A percentile compares a stretch with the other conserved stretches of the same genome.
Conservation (phyloP, 2,113 vertebrate species). For the Ptilonorhynchus violaceus region DNA sequence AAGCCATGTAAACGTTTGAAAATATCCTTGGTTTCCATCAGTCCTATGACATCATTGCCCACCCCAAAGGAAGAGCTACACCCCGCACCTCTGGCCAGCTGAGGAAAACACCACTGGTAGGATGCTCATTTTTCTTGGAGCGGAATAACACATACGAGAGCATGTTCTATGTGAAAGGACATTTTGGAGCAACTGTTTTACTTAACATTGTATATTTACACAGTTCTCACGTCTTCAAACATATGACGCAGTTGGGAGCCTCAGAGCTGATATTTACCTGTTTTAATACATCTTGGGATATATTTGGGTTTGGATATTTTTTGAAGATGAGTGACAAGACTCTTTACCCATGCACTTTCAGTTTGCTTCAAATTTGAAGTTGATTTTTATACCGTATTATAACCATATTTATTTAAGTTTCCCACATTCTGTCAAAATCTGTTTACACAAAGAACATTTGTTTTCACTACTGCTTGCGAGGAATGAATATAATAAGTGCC, state of each 20-base stretch:
- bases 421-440: constrained; percentile 68
- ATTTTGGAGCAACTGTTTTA: constrained; percentile 26
- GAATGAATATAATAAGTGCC: constrained; percentile 57
- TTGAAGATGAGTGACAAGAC: background rate
- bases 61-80: background rate
- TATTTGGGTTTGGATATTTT: background rate
- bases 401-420: constrained; percentile 65
- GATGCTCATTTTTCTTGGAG: constrained; percentile 32
- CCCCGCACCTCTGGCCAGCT: background rate
- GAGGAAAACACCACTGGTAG: background rate
- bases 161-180: background rate
- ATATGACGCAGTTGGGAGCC: background rate
- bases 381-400: constrained; percentile 58
- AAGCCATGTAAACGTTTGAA: background rate
- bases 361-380: background rate
- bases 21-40: background rate
- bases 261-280: constrained; percentile 16
- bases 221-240: background rate
- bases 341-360: background rate
- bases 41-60: background rate
- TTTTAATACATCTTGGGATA: background rate
- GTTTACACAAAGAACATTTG: constrained; percentile 69
- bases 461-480: constrained; percentile 67
- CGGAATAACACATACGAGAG: background rate
- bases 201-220: constrained; percentile 20